phyloP scores from a whole-genome alignment of 2,113 vertebrate species.

The Ammospiza caudacuta region DNA sequence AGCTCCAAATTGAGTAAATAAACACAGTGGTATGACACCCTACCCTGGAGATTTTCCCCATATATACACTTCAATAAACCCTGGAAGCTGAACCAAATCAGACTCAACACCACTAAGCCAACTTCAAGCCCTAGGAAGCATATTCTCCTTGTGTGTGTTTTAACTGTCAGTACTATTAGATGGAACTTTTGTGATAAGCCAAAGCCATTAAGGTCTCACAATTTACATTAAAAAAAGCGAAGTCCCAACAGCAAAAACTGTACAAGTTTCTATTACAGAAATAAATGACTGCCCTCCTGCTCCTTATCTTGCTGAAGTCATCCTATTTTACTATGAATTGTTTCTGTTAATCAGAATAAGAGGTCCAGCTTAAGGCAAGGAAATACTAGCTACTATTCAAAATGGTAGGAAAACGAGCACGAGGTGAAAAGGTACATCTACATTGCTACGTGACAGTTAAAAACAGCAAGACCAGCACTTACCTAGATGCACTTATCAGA shows the following conservation, averaged over 20 bases:
- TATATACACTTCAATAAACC: not conserved
- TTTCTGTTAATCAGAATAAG: not conserved
- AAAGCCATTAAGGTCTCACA: not conserved
- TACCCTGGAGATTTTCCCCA: not conserved
- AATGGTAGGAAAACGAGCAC: not conserved
- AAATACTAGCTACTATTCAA: not conserved
- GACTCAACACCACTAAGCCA: not conserved
- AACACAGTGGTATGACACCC: not conserved
- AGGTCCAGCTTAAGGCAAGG: not conserved
- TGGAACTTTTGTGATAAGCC: not conserved
- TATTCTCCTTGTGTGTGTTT: not conserved
- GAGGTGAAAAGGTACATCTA: not conserved
- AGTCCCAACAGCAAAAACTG: not conserved
- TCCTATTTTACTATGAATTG: not conserved
- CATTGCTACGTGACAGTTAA: not conserved
- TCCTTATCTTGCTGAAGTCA: not conserved
- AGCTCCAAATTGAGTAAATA: not conserved
- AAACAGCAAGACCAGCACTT: not conserved
- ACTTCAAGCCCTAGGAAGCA: not conserved
- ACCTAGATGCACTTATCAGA: not conserved
- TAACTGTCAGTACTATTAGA: not conserved
- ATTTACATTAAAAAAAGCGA: rapidly evolving
- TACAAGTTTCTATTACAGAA: not conserved
- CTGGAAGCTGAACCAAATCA: not conserved
- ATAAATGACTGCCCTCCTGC: not conserved